phyloP scores from a whole-genome alignment of 2,888 invertebrate species.

The Nemapogon koenigi region DNA sequence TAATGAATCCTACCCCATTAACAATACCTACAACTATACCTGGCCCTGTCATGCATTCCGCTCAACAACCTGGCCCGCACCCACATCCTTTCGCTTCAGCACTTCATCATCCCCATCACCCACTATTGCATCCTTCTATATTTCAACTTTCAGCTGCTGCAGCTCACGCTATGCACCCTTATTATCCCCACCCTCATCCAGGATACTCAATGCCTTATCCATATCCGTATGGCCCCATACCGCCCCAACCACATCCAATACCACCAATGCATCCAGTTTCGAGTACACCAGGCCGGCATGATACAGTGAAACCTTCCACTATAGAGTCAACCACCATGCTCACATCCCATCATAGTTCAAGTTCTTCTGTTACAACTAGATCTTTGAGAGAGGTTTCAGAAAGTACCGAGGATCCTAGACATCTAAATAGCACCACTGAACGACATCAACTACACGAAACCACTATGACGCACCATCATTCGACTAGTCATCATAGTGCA shows the following conservation, averaged over 20 bases:
- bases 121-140: slow-evolving; percentile 71
- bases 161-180: slow-evolving; percentile 73
- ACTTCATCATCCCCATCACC: slow-evolving; percentile 78
- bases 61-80: slow-evolving; percentile 74
- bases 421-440: slow-evolving; percentile 56
- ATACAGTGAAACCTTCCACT: slow-evolving; percentile 55
- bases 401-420: slow-evolving; percentile 50
- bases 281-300: slow-evolving; percentile 51
- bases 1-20: slow-evolving; percentile 66
- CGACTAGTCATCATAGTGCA: slow-evolving; percentile 69
- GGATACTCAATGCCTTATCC: slow-evolving; percentile 75
- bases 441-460: slow-evolving; percentile 70
- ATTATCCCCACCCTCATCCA: slow-evolving; percentile 72
- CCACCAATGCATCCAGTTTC: slow-evolving; percentile 68
- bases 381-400: slow-evolving; percentile 67
- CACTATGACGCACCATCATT: slow-evolving; percentile 71
- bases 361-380: slow-evolving; percentile 74
- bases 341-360: slow-evolving; percentile 69
- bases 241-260: slow-evolving; percentile 77
- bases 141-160: slow-evolving; percentile 65
- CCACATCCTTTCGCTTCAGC: slow-evolving; percentile 72
- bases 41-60: slow-evolving; percentile 75
- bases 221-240: slow-evolving; percentile 75
- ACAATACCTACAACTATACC: slow-evolving; percentile 70
- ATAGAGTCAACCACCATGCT: slow-evolving; percentile 73